A percentile compares a stretch with the other conserved stretches of the same genome.
phyloP scores from a whole-genome alignment of 2,888 invertebrate species.

The Amaurobius ferox region DNA sequence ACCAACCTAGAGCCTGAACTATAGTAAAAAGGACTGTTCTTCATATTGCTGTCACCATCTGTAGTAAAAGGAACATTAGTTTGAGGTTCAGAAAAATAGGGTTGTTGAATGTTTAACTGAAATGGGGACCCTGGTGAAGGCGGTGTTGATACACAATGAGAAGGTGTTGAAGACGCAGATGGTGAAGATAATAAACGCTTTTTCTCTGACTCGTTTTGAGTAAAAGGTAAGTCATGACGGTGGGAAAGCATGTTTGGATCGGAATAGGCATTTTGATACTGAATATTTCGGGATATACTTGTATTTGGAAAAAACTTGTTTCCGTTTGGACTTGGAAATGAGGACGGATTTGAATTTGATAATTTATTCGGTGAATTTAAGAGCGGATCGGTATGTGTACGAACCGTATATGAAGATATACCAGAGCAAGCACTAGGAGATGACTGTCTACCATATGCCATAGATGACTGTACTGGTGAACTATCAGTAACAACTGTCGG shows the following conservation, averaged over 20 bases:
- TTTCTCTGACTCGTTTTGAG: constrained; percentile 29
- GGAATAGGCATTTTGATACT: constrained; percentile 34
- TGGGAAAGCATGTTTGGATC: constrained; percentile 32
- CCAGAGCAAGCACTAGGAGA: constrained; percentile 18
- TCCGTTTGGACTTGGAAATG: constrained; percentile 16
- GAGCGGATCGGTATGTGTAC: constrained; percentile 21
- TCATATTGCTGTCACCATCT: constrained; percentile 21
- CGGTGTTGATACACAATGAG: constrained; percentile 38
- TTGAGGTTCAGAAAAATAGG: constrained; percentile 15
- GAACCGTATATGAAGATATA: constrained; percentile 18
- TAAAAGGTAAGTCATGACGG: constrained; percentile 30
- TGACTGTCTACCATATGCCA: constrained; percentile 22
- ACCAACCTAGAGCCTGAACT: constrained; percentile 36
- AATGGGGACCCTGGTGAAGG: constrained; percentile 50
- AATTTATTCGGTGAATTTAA: constrained; percentile 23
- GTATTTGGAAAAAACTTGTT: constrained; percentile 20
- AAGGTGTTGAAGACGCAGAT: constrained; percentile 60
- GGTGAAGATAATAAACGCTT: constrained; percentile 44
- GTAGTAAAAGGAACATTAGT: constrained; percentile 13
- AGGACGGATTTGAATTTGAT: constrained; percentile 18
- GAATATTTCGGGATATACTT: constrained; percentile 25
- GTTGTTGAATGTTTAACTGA: constrained; percentile 33
- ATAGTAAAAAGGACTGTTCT: constrained; percentile 39
- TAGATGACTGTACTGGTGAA: neutral
- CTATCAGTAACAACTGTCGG: constrained; percentile 1